These are phyloP conservation scores for Amphilophus citrinellus DNA, from an alignment of 2,113 vertebrate species.

Conservation along the genomic window DNA sequence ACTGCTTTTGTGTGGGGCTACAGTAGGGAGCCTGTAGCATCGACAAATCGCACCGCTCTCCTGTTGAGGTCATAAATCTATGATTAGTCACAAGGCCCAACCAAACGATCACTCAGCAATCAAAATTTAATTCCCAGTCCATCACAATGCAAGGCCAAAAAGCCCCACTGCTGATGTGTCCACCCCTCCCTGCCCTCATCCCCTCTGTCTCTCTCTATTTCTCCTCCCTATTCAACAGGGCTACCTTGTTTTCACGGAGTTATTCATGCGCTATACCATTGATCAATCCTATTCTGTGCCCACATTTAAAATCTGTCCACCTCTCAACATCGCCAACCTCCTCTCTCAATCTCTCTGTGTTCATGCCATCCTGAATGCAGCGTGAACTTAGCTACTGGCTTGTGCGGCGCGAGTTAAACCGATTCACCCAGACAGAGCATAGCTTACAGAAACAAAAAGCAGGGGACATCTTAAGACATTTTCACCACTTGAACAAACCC, in stretches of 20 bases:
- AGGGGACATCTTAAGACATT: slow-evolving; percentile 49
- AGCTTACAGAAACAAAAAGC: slow-evolving; percentile 31
- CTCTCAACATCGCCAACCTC: slow-evolving; percentile 31
- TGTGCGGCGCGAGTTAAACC: slow-evolving; percentile 36
- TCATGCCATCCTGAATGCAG: slow-evolving; percentile 34
- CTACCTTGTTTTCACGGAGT: slow-evolving; percentile 38
- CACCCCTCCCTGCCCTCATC: slow-evolving; percentile 12
- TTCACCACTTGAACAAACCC: slow-evolving; percentile 42
- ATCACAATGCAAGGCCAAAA: slow-evolving; percentile 57
- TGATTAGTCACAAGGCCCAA: slow-evolving; percentile 62
- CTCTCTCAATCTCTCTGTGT: slow-evolving; percentile 35
- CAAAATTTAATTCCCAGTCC: slow-evolving; percentile 68
- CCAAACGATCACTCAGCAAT: slow-evolving; percentile 68
- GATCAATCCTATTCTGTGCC: slow-evolving; percentile 41
- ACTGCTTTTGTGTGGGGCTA: slow-evolving; percentile 8
- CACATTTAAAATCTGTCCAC: slow-evolving; percentile 61
- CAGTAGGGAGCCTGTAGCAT: slow-evolving; percentile 15
- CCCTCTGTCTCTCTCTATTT: slow-evolving; percentile 28
- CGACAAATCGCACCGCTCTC: slow-evolving; percentile 27
- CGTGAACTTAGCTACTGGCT: slow-evolving; percentile 49
- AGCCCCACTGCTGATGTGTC: slow-evolving; percentile 22
- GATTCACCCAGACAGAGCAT: slow-evolving; percentile 31
- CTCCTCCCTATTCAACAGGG: slow-evolving; percentile 38
- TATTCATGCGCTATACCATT: slow-evolving; percentile 52
- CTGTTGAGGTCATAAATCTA: slow-evolving; percentile 64